A percentile compares a stretch with the other conserved stretches of the same genome.
Conservation (phyloP, 1,140 invertebrate species). For the Tachypleus tridentatus region DNA sequence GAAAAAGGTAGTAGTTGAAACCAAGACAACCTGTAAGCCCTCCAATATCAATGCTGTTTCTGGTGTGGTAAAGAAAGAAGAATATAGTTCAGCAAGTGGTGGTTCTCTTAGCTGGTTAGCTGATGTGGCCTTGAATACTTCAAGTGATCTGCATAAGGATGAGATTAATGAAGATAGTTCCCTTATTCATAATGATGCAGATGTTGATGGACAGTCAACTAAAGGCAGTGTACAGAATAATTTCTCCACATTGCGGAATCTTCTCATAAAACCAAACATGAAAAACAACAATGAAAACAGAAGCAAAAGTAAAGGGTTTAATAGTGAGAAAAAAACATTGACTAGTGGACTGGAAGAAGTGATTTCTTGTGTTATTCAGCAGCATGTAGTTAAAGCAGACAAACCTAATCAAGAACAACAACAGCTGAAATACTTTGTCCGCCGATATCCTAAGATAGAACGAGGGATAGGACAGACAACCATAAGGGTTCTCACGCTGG, state of each 20-base stretch:
- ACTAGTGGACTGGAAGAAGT: slow-evolving; percentile 60
- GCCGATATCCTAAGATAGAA: slow-evolving; percentile 31
- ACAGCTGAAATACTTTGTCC: slow-evolving; percentile 14
- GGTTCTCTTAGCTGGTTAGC: slow-evolving; percentile 50
- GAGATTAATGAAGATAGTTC: too few relatives aligned
- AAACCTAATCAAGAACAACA: slow-evolving; percentile 14
- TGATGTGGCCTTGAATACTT: slow-evolving; percentile 29
- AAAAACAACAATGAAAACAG: slow-evolving; percentile 34
- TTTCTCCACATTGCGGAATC: slow-evolving; percentile 67
- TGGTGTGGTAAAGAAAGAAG: too few relatives aligned
- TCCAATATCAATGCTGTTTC: too few relatives aligned
- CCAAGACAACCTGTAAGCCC: too few relatives aligned
- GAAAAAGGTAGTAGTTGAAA: too few relatives aligned
- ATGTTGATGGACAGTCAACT: too few relatives aligned
- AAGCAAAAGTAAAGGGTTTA: slow-evolving; percentile 28
- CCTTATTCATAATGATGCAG: too few relatives aligned
- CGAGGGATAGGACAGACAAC: slow-evolving; percentile 57
- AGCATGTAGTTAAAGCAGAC: slow-evolving; percentile 42
- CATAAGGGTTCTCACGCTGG: slow-evolving; percentile 15
- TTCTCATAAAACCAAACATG: slow-evolving; percentile 54
- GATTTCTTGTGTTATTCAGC: slow-evolving; percentile 65
- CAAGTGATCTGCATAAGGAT: too few relatives aligned
- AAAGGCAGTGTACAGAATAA: slow-evolving; percentile 30
- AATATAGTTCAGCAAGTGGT: slow-evolving; percentile 33
- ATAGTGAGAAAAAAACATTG: slow-evolving; percentile 32